phyloP scores from a whole-genome alignment of 2,888 invertebrate species.

The Noctua pronuba region DNA sequence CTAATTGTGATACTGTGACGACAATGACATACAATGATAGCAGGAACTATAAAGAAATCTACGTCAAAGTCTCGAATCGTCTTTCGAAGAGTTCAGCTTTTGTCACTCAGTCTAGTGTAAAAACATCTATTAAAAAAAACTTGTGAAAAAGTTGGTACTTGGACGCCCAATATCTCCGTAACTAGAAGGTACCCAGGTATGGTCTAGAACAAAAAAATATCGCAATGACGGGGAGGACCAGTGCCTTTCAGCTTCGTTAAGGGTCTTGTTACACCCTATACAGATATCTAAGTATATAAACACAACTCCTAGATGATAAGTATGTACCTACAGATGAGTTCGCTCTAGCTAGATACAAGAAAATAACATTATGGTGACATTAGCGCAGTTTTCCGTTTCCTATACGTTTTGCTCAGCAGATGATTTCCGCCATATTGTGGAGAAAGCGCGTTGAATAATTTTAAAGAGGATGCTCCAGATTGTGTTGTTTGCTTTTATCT shows the following conservation, averaged over 20 bases:
- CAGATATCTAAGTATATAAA: background rate
- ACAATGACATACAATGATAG: constrained; percentile 19
- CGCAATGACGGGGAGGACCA: too few species aligned
- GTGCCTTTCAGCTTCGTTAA: too few species aligned
- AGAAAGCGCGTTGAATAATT: constrained; percentile 57
- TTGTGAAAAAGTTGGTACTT: too few species aligned
- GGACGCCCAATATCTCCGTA: too few species aligned
- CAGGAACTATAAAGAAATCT: background rate
- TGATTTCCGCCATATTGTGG: constrained; percentile 54
- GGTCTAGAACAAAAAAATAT: too few species aligned
- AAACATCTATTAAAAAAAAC: too few species aligned
- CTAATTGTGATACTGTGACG: constrained; percentile 22
- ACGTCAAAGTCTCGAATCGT: constrained; percentile 4
- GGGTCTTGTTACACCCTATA: too few species aligned
- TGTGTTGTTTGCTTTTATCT: background rate
- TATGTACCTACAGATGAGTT: constrained; percentile 27
- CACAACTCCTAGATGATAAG: background rate
- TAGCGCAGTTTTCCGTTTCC: constrained; percentile 55
- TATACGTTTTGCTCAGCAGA: constrained; percentile 35
- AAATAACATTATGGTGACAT: constrained; percentile 54
- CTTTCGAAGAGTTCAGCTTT: background rate
- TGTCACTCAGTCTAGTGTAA: background rate
- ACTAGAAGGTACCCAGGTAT: too few species aligned
- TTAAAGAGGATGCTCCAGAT: constrained; percentile 42
- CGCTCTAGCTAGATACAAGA: constrained; percentile 37